These are phyloP conservation scores for Cossypha heuglini DNA, from an alignment of 2,797 vertebrate species.

Conservation along the genomic window DNA sequence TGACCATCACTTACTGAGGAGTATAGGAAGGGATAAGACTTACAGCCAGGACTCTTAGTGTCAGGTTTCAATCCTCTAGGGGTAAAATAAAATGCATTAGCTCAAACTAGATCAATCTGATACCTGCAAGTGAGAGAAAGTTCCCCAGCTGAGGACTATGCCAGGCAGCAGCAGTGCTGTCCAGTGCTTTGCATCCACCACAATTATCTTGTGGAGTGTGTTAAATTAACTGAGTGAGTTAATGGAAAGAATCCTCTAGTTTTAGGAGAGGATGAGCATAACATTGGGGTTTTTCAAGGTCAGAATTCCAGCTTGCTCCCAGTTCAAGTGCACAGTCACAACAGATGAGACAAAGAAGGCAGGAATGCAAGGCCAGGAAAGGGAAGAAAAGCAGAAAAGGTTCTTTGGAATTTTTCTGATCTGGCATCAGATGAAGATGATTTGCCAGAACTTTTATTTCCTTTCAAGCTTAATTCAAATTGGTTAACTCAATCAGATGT, in stretches of 20 bases:
- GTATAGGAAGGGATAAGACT: background rate
- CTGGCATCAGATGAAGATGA: background rate
- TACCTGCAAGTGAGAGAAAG: background rate
- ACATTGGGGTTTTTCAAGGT: background rate
- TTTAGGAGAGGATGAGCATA: background rate
- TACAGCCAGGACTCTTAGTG: background rate
- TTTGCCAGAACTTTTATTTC: background rate
- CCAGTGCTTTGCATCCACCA: background rate
- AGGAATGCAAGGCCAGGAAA: background rate
- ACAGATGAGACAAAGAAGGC: background rate
- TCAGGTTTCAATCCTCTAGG: background rate
- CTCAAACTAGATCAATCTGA: background rate
- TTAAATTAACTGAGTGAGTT: background rate
- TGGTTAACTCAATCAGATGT: background rate
- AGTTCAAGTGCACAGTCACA: background rate
- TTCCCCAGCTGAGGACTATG: background rate
- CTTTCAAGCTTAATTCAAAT: background rate
- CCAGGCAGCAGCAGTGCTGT: background rate
- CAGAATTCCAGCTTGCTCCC: background rate
- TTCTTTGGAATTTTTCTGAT: background rate
- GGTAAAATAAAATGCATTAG: background rate
- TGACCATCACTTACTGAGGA: background rate
- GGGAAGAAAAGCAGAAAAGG: background rate
- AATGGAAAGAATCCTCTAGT: background rate
- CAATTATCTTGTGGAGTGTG: background rate